These are phyloP conservation scores for Sapayoa aenigma DNA, from an alignment of 2,113 vertebrate species.

Conservation along the genomic window DNA sequence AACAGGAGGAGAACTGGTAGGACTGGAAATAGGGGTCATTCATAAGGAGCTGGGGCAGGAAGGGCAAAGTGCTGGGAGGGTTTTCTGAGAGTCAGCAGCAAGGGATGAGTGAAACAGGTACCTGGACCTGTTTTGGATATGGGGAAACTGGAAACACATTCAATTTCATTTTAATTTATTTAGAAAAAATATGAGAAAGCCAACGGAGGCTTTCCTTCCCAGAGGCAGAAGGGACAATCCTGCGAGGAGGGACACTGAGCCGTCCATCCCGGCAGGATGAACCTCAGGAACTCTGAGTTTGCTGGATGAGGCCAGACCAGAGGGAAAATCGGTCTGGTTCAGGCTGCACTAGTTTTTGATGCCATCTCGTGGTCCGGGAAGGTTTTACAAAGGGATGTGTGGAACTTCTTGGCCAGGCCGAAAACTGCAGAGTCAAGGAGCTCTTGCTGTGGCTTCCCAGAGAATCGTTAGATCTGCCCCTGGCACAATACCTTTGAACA, in stretches of 20 bases:
- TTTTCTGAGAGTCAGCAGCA: neutral
- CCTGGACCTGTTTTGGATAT: neutral
- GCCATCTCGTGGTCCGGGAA: slow-evolving; percentile 26
- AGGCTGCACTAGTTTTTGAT: neutral
- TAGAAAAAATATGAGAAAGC: neutral
- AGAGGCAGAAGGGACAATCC: neutral
- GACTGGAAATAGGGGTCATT: neutral
- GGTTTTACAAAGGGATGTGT: neutral
- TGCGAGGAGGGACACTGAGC: fast-evolving
- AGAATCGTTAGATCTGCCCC: fast-evolving
- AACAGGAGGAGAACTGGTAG: neutral
- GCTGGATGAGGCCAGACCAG: neutral
- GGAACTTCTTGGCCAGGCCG: neutral
- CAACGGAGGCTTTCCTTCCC: neutral
- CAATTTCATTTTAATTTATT: neutral
- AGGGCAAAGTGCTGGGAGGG: neutral
- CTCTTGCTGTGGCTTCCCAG: neutral
- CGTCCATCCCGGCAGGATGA: neutral
- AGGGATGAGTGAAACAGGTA: neutral
- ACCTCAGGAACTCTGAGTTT: neutral
- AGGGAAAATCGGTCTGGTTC: neutral
- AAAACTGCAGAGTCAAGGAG: neutral
- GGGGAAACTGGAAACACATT: neutral
- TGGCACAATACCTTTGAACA: neutral
- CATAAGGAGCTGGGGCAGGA: neutral